Evolutionary conservation across 1,140 invertebrate species (phyloP).

Genomic region (Drosophila pseudoananassae): DNA sequence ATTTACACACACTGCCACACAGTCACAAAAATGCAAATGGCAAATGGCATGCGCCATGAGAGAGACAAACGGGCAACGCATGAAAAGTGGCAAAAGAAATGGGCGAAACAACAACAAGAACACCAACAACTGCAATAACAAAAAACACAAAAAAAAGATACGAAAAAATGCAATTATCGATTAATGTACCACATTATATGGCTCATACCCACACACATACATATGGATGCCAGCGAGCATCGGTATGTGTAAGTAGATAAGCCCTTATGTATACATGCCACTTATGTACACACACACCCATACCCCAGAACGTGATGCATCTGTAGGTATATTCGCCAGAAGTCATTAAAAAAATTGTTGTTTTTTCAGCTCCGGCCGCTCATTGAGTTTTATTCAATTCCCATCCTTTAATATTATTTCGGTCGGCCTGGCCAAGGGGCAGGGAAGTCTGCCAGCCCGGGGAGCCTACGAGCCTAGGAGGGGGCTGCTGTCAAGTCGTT

Average conservation of each 20-base stretch:
- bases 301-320: background rate
- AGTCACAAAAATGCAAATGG: conserved; percentile 60
- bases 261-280: conserved; percentile 49
- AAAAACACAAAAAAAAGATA: conserved; percentile 21
- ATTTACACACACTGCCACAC: conserved; percentile 49
- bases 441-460: background rate
- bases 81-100: conserved; percentile 81
- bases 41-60: conserved; percentile 73
- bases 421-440: background rate
- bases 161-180: conserved; percentile 79
- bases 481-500: conserved; percentile 59
- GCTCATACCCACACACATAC: conserved; percentile 32
- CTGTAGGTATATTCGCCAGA: conserved; percentile 42
- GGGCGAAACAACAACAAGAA: conserved; percentile 39
- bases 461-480: background rate
- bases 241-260: conserved; percentile 40
- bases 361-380: conserved; percentile 25
- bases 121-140: conserved; percentile 1
- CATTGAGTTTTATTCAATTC: conserved; percentile 64
- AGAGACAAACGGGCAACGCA: conserved; percentile 67
- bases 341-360: conserved; percentile 53
- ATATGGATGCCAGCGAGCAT: background rate
- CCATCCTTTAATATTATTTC: conserved; percentile 68
- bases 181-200: conserved; percentile 81
- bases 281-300: conserved; percentile 21